phyloP scores from a whole-genome alignment of 2,888 invertebrate genomes.

The Chrysolina haemoptera region DNA sequence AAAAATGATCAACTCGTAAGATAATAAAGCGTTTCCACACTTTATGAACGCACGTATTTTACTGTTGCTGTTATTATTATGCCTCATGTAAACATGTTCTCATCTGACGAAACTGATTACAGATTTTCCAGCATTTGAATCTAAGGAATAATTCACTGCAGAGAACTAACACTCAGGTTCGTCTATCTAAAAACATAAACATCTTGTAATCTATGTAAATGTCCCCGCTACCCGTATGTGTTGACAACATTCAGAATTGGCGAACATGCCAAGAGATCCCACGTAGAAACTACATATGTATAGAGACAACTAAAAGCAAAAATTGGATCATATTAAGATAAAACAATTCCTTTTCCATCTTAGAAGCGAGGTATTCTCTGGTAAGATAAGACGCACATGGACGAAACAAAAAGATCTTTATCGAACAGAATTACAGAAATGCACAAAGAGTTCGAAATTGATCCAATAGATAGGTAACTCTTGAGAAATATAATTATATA shows the following conservation, averaged over 20 bases:
- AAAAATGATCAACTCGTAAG: no score
- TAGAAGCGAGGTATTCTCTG: slow-evolving; percentile 6
- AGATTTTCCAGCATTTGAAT: neutral
- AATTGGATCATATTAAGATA: slow-evolving; percentile 47
- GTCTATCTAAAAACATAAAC: slow-evolving; percentile 1
- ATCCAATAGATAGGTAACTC: neutral
- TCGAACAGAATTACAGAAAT: slow-evolving; percentile 30
- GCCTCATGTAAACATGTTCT: no score
- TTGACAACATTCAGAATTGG: slow-evolving; percentile 33
- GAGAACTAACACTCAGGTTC: neutral
- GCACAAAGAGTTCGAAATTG: neutral
- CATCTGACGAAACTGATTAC: no score
- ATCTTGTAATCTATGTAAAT: slow-evolving; percentile 34
- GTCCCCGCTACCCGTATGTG: slow-evolving; percentile 4
- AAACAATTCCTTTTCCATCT: slow-evolving; percentile 45
- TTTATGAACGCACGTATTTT: no score
- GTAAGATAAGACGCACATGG: slow-evolving; percentile 32
- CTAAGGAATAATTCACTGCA: neutral
- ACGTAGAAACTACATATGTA: slow-evolving; percentile 28
- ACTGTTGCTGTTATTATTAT: no score
- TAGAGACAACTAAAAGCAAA: slow-evolving; percentile 30
- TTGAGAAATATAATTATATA: neutral
- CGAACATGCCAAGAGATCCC: slow-evolving; percentile 36
- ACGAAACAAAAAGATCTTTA: slow-evolving; percentile 38
- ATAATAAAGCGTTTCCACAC: no score